Conservation (phyloP, 2,888 invertebrate species). For the Drosophila macrospina region DNA sequence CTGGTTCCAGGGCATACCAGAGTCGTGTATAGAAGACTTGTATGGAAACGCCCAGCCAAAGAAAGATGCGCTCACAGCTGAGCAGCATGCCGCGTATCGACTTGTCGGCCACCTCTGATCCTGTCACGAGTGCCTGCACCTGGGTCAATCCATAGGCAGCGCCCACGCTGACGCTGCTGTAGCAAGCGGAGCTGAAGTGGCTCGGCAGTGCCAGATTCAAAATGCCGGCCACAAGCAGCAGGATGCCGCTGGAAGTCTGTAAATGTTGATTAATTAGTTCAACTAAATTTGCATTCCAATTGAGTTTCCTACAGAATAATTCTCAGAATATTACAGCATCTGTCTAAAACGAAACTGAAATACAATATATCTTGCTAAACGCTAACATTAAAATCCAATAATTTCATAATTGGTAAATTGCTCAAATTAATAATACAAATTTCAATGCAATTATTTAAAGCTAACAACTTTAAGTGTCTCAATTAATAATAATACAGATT, state of each 20-base stretch:
- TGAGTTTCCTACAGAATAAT: background rate
- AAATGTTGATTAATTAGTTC: background rate
- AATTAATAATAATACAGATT: background rate
- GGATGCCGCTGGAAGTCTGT: conserved; percentile 78
- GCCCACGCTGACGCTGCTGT: conserved; percentile 80
- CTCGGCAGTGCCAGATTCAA: conserved; percentile 68
- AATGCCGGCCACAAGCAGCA: conserved; percentile 78
- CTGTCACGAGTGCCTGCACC: conserved; percentile 80
- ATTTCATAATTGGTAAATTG: no score
- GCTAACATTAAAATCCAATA: background rate
- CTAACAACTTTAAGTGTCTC: no score
- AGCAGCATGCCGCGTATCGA: conserved; percentile 80
- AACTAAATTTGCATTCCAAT: background rate
- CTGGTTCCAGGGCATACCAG: conserved; percentile 72
- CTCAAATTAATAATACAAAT: no score
- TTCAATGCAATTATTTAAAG: no score
- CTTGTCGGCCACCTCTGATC: conserved; percentile 79
- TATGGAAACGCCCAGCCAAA: conserved; percentile 82
- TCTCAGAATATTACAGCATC: no score
- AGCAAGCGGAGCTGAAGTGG: conserved; percentile 61
- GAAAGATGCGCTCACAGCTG: conserved; percentile 79
- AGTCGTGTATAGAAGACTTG: conserved; percentile 79
- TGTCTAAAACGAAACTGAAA: no score
- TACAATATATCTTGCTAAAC: no score
- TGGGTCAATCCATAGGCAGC: conserved; percentile 82